Evolutionary conservation across 53 echinoderm and acorn worm genomes (phyloP), one percentile per base, ranked within the genome.

Genomic region (Echinarachnius parma): DNA sequence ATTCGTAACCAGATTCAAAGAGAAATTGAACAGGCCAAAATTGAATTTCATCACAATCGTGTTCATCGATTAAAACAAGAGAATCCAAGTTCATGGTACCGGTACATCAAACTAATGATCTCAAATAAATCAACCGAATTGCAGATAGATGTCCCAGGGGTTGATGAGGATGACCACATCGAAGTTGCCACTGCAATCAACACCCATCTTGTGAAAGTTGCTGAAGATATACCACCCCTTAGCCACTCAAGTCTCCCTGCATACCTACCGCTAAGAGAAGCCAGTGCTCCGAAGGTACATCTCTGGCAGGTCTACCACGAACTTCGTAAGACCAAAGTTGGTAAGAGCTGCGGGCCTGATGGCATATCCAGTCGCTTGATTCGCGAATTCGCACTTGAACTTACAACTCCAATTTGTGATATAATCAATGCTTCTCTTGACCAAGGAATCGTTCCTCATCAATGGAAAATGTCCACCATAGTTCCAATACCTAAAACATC

Each of bases 61-160:
- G 39, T 62, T 36, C 21, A 62, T 23, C 15, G 39, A 5, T 4
- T 62, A 18, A 62, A 62, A 62, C 25, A 15, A 4, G 39, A 39
- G 0, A 39, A 37, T 11, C 62, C 39, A 23, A 23, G 36, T 13
- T 30, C 7, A 4, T 62, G 62, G 39, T 39, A 24, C 13, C 16
- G 31, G 29, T 30, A 62, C 25, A 62, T 62, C 22, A 62, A 62
- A 36, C 1, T 36, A 2, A 62, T 62, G 62, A 62, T 39, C 15
- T 28, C n/a, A 1, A 62, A 22, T 24, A 21, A 62, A 62, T 3
- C 1, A 0, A 2, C 35, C 3, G 3, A 61, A 22, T 11, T 29
- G 2, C 5, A 14, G 8, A 61, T 37, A 21, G 3, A 3, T 61
- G 4, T 34, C 30, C 9, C 35, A 0, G 22, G 36, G 11, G 21